phyloP scores from a whole-genome alignment of 2,113 vertebrate species.

The Istiophorus platypterus region DNA sequence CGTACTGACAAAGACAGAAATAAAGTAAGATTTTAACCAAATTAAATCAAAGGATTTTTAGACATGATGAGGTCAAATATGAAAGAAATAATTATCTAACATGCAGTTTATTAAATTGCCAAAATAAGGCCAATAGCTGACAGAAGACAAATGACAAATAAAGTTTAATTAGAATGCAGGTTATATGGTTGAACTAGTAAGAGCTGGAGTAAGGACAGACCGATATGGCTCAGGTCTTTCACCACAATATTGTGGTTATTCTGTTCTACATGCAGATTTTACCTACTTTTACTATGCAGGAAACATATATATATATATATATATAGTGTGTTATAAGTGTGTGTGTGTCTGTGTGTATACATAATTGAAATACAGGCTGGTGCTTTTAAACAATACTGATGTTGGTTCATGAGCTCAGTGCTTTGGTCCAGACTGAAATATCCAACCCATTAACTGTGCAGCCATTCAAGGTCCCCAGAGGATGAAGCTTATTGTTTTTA shows the following conservation, averaged over 20 bases:
- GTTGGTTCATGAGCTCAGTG: no score
- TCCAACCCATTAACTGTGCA: background rate
- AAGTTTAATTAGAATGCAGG: slow-evolving; percentile 39
- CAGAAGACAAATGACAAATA: slow-evolving; percentile 48
- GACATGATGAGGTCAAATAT: slow-evolving; percentile 35
- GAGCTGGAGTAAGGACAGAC: slow-evolving; percentile 80
- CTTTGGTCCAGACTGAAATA: background rate
- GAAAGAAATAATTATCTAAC: slow-evolving; percentile 41
- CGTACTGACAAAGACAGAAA: slow-evolving; percentile 57
- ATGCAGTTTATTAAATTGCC: slow-evolving; percentile 64
- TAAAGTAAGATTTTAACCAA: slow-evolving; percentile 21
- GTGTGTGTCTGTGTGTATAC: background rate
- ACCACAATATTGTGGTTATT: background rate
- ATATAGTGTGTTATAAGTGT: no score
- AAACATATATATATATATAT: no score
- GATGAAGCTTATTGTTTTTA: background rate
- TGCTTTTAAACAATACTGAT: background rate
- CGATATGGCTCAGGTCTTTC: slow-evolving; percentile 62
- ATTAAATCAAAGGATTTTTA: slow-evolving; percentile 27
- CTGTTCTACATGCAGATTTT: no score
- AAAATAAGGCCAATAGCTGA: slow-evolving; percentile 41
- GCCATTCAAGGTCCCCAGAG: background rate
- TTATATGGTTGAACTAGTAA: slow-evolving; percentile 34
- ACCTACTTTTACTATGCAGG: no score
- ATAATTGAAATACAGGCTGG: background rate